These are phyloP conservation scores for Ahaetulla prasina DNA, from an alignment of 2,113 vertebrate species.

Conservation along the genomic window DNA sequence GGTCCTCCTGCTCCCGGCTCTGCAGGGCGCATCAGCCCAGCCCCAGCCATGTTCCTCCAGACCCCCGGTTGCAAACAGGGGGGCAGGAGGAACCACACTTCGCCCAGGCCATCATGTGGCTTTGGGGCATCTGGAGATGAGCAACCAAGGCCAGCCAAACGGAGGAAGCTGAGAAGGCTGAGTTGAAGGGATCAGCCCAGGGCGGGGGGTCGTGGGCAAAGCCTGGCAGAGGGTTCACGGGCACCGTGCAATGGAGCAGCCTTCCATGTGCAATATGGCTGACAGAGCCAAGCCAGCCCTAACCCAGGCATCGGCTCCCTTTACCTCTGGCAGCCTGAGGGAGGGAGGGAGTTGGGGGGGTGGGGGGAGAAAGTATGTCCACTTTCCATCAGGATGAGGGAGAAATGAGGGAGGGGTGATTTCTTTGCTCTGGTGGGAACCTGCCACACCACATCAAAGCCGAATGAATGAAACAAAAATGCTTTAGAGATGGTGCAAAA, in stretches of 20 bases:
- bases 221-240: not conserved
- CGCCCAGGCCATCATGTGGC: not conserved
- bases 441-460: not conserved
- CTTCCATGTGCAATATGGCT: not conserved
- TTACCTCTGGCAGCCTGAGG: not conserved
- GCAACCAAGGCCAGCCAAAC: not conserved
- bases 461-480: not conserved
- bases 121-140: not conserved
- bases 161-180: not conserved
- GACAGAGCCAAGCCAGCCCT: not conserved
- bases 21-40: not conserved
- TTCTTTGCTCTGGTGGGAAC: not conserved
- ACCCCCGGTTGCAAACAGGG: not conserved
- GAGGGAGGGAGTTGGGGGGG: not conserved
- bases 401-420: not conserved
- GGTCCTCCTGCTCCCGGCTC: not conserved
- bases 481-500: not conserved
- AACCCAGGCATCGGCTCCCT: not conserved
- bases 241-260: not conserved
- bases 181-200: not conserved
- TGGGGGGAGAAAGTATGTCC: not conserved
- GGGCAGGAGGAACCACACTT: not conserved
- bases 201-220: not conserved
- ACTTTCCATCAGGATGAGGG: not conserved
- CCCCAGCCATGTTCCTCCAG: not conserved